Percentiles rank a stretch among this genome's conserved stretches.
These are phyloP conservation scores for Drosophila borealis DNA, from an alignment of 2,888 invertebrate genomes.

Conservation along the genomic window DNA sequence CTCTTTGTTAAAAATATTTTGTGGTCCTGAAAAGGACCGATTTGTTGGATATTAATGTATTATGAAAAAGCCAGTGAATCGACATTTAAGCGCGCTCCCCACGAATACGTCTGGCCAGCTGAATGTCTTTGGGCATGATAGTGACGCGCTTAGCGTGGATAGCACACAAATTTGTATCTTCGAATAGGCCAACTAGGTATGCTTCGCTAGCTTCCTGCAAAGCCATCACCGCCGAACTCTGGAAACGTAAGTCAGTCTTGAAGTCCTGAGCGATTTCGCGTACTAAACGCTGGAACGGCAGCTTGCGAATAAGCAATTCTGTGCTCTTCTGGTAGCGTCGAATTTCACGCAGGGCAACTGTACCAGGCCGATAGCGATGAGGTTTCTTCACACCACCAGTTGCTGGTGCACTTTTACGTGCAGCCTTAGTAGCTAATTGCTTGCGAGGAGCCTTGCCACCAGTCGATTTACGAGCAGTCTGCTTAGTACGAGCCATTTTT, in stretches of 20 bases:
- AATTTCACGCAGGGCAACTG: constrained; percentile 4
- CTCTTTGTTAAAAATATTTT: too few relatives aligned
- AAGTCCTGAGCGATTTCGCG: constrained; percentile 16
- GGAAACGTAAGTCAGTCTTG: constrained; percentile 17
- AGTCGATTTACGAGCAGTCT: constrained; percentile 4
- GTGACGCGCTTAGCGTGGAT: too few relatives aligned
- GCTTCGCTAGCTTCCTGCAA: too few relatives aligned
- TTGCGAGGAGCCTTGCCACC: constrained; percentile 8
- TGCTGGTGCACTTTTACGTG: not conserved
- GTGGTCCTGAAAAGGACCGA: too few relatives aligned
- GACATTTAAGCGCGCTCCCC: too few relatives aligned
- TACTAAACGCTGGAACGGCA: constrained; percentile 1
- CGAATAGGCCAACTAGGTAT: too few relatives aligned
- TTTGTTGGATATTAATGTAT: too few relatives aligned
- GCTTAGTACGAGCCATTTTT: constrained; percentile 9
- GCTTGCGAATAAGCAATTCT: not conserved
- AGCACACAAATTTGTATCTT: too few relatives aligned
- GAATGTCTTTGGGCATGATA: too few relatives aligned
- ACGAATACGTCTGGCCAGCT: too few relatives aligned
- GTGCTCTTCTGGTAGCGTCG: constrained; percentile 6
- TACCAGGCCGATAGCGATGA: not conserved
- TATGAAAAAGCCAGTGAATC: too few relatives aligned
- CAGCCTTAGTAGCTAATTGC: not conserved
- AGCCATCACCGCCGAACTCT: too few relatives aligned
- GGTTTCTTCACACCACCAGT: constrained; percentile 2